phyloP scores from a whole-genome alignment of 1,140 invertebrate species.

The Drosophila azteca region DNA sequence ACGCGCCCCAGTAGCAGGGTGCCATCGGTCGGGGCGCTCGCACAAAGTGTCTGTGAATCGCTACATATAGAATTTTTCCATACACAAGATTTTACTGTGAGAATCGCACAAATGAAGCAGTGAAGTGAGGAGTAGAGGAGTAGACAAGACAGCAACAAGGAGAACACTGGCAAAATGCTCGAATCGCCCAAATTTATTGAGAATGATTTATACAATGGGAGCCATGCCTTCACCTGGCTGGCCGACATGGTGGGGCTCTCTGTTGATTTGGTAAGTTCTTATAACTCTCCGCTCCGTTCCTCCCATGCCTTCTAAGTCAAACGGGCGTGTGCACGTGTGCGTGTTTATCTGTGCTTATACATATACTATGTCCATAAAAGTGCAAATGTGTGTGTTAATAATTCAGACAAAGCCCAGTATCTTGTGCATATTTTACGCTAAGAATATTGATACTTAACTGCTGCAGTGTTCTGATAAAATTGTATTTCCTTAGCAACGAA shows the following conservation, averaged over 20 bases:
- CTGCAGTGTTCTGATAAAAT: background rate
- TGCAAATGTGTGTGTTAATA: conserved; percentile 21
- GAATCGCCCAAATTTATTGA: conserved; percentile 75
- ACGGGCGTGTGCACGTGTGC: conserved; percentile 52
- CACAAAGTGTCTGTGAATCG: conserved; percentile 24
- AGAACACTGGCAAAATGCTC: conserved; percentile 63
- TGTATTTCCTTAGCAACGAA: conserved; percentile 4
- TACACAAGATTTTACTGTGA: background rate
- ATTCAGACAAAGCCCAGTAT: conserved; percentile 11
- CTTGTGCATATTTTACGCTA: conserved; percentile 15
- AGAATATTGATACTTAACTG: too few species aligned
- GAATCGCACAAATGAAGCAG: conserved; percentile 51
- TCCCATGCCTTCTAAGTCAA: conserved; percentile 4
- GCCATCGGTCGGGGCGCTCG: background rate
- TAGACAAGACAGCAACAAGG: conserved; percentile 12
- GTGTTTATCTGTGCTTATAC: conserved; percentile 12
- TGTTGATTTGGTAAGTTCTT: conserved; percentile 86
- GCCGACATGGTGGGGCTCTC: conserved; percentile 86
- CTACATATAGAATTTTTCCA: conserved; percentile 38
- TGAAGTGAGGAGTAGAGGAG: conserved; percentile 43
- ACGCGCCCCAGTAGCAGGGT: background rate
- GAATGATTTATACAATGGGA: conserved; percentile 85
- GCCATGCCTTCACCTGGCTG: conserved; percentile 86
- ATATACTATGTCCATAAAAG: background rate
- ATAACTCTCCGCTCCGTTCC: background rate